phyloP scores from a whole-genome alignment of 2,888 invertebrate species.

The Lordiphosa andalusiaca region DNA sequence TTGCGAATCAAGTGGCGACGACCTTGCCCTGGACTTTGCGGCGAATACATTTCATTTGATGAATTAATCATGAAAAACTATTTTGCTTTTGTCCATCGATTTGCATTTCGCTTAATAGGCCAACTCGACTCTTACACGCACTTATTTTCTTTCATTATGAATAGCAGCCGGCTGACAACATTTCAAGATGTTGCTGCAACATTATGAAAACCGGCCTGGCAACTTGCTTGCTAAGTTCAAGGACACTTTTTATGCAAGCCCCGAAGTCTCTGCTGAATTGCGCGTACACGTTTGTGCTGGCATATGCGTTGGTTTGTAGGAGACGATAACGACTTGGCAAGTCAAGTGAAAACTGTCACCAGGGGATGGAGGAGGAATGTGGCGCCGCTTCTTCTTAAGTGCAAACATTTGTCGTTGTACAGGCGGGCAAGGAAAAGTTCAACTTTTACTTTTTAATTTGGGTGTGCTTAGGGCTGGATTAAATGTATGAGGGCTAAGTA shows the following conservation, averaged over 20 bases:
- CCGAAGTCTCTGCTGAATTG: constrained; percentile 27
- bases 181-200: constrained; percentile 9
- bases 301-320: constrained; percentile 11
- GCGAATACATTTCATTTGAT: constrained; percentile 2
- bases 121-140: constrained; percentile 15
- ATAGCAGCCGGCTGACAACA: constrained; percentile 13
- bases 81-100: constrained; percentile 31
- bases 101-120: constrained; percentile 46
- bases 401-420: constrained; percentile 20
- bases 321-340: constrained; percentile 13
- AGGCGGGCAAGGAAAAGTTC: constrained; percentile 16
- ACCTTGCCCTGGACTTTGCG: constrained; percentile 10
- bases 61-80: background rate
- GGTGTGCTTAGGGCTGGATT: background rate
- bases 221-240: constrained; percentile 49
- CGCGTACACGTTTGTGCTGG: too few relatives aligned
- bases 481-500: background rate
- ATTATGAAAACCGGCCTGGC: constrained; percentile 38
- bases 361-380: constrained; percentile 1
- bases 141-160: constrained; percentile 9
- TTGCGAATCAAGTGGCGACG: constrained; percentile 2
- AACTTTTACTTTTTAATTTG: constrained; percentile 48
- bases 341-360: constrained; percentile 49
- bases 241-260: constrained; percentile 46
- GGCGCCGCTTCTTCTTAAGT: constrained; percentile 16